A percentile compares a stretch with the other conserved stretches of the same genome.
These are phyloP conservation scores for Andrena marginata DNA, from an alignment of 2,888 invertebrate species.

Conservation along the genomic window DNA sequence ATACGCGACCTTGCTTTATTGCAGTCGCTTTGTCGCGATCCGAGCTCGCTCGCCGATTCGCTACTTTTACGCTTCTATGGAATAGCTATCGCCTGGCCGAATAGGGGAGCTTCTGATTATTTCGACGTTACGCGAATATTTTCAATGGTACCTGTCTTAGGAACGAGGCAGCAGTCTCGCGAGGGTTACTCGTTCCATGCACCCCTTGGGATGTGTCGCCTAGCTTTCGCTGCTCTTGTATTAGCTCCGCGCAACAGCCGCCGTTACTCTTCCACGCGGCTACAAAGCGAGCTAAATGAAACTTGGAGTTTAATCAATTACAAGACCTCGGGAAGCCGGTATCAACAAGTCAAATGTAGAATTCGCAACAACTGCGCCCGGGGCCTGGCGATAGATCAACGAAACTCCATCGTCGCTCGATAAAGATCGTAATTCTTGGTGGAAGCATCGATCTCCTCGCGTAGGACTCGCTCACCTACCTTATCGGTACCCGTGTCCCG, in stretches of 20 bases:
- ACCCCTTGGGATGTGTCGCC: too few species aligned
- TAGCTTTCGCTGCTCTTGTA: too few species aligned
- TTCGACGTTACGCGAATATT: background rate
- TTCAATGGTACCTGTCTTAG: too few species aligned
- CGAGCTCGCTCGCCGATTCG: constrained; percentile 35
- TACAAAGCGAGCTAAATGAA: too few species aligned
- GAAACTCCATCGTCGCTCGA: constrained; percentile 63
- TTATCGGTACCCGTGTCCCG: constrained; percentile 36
- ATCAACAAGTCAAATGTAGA: background rate
- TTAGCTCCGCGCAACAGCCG: too few species aligned
- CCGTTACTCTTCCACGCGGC: too few species aligned
- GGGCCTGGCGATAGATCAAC: constrained; percentile 39
- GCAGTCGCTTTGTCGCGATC: constrained; percentile 74
- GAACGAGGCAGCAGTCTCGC: background rate
- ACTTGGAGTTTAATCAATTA: too few species aligned
- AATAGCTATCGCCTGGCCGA: background rate
- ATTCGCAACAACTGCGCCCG: background rate
- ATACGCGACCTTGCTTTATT: constrained; percentile 79
- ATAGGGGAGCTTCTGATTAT: background rate
- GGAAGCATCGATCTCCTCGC: constrained; percentile 44
- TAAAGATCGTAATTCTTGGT: constrained; percentile 60
- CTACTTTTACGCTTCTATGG: constrained; percentile 30
- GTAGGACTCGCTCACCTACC: constrained; percentile 5
- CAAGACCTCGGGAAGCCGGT: background rate
- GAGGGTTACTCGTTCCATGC: too few species aligned